phyloP scores from a whole-genome alignment of 2,888 invertebrate genomes.

The Tolmerus cingulatus region DNA sequence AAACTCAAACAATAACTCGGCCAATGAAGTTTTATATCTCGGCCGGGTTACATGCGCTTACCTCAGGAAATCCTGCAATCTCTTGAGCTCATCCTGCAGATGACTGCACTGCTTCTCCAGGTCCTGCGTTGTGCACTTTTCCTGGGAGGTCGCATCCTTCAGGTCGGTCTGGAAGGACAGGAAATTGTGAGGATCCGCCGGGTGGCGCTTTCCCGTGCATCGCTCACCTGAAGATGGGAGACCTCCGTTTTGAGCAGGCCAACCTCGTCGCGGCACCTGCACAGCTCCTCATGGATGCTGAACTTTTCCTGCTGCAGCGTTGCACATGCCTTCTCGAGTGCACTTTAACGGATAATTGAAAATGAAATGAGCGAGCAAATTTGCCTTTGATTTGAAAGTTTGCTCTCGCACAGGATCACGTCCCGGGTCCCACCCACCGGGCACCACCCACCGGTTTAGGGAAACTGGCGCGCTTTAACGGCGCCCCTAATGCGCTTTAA shows the following conservation, averaged over 20 bases:
- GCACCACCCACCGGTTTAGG: neutral
- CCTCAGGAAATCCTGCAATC: slow-evolving; percentile 46
- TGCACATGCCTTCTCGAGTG: slow-evolving; percentile 39
- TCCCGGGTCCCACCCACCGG: neutral
- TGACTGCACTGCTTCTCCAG: slow-evolving; percentile 43
- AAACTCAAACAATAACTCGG: slow-evolving; percentile 46
- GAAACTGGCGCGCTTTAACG: neutral
- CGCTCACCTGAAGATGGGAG: slow-evolving; percentile 42
- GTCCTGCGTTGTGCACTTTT: slow-evolving; percentile 38
- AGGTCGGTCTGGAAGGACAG: slow-evolving; percentile 32
- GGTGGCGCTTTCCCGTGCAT: neutral
- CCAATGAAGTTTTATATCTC: slow-evolving; percentile 34
- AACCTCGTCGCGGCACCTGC: slow-evolving; percentile 41
- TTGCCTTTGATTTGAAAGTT: slow-evolving; percentile 33
- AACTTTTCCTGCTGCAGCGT: slow-evolving; percentile 28
- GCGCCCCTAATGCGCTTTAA: neutral
- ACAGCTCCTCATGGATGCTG: slow-evolving; percentile 7
- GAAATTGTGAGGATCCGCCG: neutral
- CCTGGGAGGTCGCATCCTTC: slow-evolving; percentile 30
- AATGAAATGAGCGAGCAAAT: slow-evolving; percentile 40
- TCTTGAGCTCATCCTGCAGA: slow-evolving; percentile 43
- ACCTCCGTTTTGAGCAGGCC: slow-evolving; percentile 37
- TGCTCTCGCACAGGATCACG: neutral
- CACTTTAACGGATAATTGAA: slow-evolving; percentile 41
- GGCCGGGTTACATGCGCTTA: slow-evolving; percentile 33